Evolutionary conservation across 2,888 invertebrate species (phyloP).

Genomic region (Leucophora obtusa): DNA sequence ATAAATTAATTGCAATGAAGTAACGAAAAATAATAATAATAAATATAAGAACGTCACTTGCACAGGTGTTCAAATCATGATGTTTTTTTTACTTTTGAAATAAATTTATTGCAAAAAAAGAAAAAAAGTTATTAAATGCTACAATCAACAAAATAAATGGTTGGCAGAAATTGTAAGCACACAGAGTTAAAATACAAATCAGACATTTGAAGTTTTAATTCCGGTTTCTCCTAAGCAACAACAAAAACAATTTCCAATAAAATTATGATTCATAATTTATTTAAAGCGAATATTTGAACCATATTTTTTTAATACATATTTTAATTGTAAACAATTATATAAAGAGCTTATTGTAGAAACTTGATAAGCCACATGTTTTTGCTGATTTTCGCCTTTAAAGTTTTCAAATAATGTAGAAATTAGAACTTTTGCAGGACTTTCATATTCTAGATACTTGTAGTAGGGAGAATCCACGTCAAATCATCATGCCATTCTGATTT

Average conservation of each 20-base stretch:
- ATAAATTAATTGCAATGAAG: conserved; percentile 4
- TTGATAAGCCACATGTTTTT: no score
- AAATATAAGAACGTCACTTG: conserved; percentile 59
- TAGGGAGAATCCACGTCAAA: no score
- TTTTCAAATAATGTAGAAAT: no score
- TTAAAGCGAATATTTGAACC: not conserved
- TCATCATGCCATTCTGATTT: no score
- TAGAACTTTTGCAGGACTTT: no score
- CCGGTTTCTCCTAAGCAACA: conserved; percentile 3
- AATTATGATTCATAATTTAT: conserved; percentile 24
- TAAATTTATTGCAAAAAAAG: conserved; percentile 24
- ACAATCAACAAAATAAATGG: conserved; percentile 56
- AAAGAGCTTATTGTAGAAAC: no score
- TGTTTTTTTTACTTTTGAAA: conserved; percentile 36
- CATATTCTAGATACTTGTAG: no score
- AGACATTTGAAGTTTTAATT: not conserved
- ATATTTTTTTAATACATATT: no score
- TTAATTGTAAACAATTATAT: no score
- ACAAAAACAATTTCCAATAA: not conserved
- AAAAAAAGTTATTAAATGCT: conserved; percentile 49
- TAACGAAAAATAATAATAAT: conserved; percentile 19
- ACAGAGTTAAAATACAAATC: not conserved
- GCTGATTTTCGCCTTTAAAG: no score
- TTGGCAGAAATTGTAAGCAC: conserved; percentile 25
- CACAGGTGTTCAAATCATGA: conserved; percentile 62